These are phyloP conservation scores for Emydura subglobosa DNA, from an alignment of 2,113 vertebrate genomes.

Conservation along the genomic window DNA sequence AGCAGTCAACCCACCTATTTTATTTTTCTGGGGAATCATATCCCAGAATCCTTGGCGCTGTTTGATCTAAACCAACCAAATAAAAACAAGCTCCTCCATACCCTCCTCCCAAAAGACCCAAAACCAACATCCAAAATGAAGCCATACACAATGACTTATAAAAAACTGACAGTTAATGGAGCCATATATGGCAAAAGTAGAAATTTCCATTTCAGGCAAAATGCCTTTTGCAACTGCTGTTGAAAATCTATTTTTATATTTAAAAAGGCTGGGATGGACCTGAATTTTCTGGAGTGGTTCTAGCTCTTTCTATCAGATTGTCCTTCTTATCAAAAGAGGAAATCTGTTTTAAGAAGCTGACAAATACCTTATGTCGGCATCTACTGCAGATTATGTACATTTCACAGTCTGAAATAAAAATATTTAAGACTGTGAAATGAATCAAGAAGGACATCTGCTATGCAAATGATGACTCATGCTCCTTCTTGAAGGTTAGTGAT, in stretches of 20 bases:
- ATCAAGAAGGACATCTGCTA: background rate
- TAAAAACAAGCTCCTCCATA: background rate
- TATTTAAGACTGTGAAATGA: background rate
- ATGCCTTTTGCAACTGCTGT: background rate
- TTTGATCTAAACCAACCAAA: background rate
- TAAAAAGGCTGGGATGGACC: too few species aligned
- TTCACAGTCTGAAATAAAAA: background rate
- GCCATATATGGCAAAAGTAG: background rate
- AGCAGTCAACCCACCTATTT: background rate
- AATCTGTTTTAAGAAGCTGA: background rate
- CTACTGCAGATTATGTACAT: background rate
- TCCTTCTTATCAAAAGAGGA: background rate
- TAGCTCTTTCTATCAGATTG: too few species aligned
- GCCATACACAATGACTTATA: background rate
- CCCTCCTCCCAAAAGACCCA: too few species aligned
- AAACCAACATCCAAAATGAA: background rate
- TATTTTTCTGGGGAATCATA: background rate
- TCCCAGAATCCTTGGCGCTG: background rate
- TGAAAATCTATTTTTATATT: too few species aligned
- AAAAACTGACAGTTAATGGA: background rate
- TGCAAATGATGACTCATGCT: background rate
- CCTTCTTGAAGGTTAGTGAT: background rate
- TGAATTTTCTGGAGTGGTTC: too few species aligned
- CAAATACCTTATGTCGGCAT: background rate
- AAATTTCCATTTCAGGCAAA: background rate